Evolutionary conservation across 2,113 vertebrate species (phyloP), one percentile per base, ranked within the genome.

Genomic region (Azemiops feae): DNA sequence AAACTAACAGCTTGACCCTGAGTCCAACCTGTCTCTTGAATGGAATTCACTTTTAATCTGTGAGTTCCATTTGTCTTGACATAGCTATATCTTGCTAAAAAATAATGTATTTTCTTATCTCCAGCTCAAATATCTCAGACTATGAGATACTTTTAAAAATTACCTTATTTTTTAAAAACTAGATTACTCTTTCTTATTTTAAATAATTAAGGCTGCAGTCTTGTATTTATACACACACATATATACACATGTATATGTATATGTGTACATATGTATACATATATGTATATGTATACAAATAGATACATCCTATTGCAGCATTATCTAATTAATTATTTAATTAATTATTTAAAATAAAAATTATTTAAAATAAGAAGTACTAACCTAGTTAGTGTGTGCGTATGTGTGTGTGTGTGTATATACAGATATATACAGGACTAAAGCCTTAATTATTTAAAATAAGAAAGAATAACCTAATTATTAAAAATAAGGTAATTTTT

Each of bases 101-200:
- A 93, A 87, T 30, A 91, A 20, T 69, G 89, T 27, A 95, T 64
- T 74, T 91, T 85, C 27, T 64, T 89, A 58, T 87, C 39, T 47
- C 9, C n/a, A 81, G 34, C 18, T 81, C 34, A 3, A 43, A 20
- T 34, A 81, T 81, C 34, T 81, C 18, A 55, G 60, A 52, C 9
- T 64, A 25, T 88, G 45, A 30, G 30, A 23, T 20, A 92, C 34
- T 10, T 45, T 18, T 85, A 53, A 53, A 81, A 92, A 54, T 18
- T n/a, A n/a, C 12, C 34, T 20, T 86, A 54, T 50, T 4, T 10
- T 22, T 23, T 14, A 47, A 47, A 3, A 92, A 43, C 55, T 57
- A 23, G 11, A 10, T 89, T 4, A 89, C n/a, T 34, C 1, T n/a
- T 39, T 54, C 34, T 89, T 43, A 57, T 89, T 89, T 57, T 25